A percentile compares a stretch with the other conserved stretches of the same genome.
These are phyloP conservation scores for Drosophila borborema DNA, from an alignment of 2,888 invertebrate genomes.

Conservation along the genomic window DNA sequence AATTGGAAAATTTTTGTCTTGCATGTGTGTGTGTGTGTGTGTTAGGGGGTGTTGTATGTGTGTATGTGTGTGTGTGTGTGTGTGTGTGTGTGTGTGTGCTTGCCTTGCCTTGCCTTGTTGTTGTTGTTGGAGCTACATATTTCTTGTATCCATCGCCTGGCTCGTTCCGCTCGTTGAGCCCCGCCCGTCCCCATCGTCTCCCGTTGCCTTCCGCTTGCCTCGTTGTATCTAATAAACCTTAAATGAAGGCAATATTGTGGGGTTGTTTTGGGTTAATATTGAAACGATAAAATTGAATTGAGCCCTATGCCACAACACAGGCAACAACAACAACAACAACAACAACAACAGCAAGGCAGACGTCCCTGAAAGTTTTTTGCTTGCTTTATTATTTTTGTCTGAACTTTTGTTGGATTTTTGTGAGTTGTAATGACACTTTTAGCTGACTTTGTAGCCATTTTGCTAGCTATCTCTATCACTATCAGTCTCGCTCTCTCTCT, in stretches of 20 bases:
- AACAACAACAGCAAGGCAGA: conserved; percentile 42
- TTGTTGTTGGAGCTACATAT: conserved; percentile 59
- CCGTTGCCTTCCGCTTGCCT: conserved; percentile 30
- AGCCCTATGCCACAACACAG: conserved; percentile 63
- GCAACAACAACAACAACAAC: conserved; percentile 25
- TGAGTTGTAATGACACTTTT: conserved; percentile 81
- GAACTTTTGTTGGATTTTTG: conserved; percentile 61
- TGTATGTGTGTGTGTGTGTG: background rate
- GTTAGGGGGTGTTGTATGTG: conserved; percentile 28
- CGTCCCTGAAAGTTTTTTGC: conserved; percentile 71
- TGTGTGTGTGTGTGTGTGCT: conserved; percentile 15
- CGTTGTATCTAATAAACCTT: conserved; percentile 83
- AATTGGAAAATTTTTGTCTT: conserved; percentile 82
- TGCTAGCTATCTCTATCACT: conserved; percentile 37
- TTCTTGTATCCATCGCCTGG: conserved; percentile 65
- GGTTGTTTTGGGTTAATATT: conserved; percentile 83
- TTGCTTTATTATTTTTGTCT: conserved; percentile 38
- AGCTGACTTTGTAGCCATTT: conserved; percentile 82
- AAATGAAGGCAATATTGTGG: conserved; percentile 84
- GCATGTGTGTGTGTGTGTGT: conserved; percentile 31
- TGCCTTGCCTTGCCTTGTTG: background rate
- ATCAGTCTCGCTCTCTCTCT: background rate
- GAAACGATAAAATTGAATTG: conserved; percentile 84
- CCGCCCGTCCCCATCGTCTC: conserved; percentile 14
- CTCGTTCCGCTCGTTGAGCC: conserved; percentile 67